Base-by-base conservation (phyloP, 2,888 invertebrate species). In the Pyrgus malvae region DNA sequence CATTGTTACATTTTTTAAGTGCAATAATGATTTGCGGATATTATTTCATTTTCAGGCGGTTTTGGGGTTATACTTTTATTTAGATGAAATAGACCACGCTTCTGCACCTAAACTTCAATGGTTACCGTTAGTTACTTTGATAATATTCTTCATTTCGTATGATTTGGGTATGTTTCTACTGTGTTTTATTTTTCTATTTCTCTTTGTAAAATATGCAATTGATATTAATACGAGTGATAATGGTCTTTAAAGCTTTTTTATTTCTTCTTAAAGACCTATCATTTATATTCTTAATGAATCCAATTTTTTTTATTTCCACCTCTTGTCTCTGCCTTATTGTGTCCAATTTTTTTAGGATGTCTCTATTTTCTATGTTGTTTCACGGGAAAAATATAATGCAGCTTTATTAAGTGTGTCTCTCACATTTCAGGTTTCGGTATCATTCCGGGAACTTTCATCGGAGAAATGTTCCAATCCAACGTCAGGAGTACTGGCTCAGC, bases 131-230 rank as follows among this genome's bases (percentile, higher is more conserved):
- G 61, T 65, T 0, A 61, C 68, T 1, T 50, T 78, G 2, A 67
- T 78, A 0, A 6, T 69, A 2, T 78, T 69, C 62, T 76, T 76
- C 60, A 16, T 74, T 3, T 62, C 63, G 17, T 78, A 70, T 56
- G 67, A 71, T 31, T 23, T 71, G 12, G 78, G 78, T 76, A 58
- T 70, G 72, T 61, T 38, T 33, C 7, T 27, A 8, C 27, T 2
- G 27, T 27, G 9, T 8, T 8, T 5, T 27, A 27, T 38, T 17
- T 9, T 33, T 33, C 19, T 12, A 14, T 2, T 46, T 33, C 14
- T 8, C 35, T 14, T 1, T 11, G n/a, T n/a, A n/a, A 31, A 9
- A 19, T 29, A 21, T 14, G 21, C 33, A n/a, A 9, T 6, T 9
- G n/a, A 16, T 21, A 25, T 9, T 23, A 23, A 6, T 23, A 23